Evolutionary conservation across 2,797 vertebrate genomes (phyloP).

Genomic region (Muscicapa comitata): DNA sequence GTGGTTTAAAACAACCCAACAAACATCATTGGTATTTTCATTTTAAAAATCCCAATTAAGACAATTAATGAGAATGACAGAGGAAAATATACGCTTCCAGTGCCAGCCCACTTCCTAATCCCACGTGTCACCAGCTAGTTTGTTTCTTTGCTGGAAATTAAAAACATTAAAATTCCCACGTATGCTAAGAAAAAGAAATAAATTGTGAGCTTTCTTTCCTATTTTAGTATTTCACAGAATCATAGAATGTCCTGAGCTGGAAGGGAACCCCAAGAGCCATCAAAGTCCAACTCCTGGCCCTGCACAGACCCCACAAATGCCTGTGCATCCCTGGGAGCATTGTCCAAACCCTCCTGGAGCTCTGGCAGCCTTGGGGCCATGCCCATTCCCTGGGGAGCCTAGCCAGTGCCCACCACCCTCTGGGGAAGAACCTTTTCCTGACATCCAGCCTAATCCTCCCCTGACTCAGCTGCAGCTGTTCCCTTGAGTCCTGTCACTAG

Average conservation of each 20-base stretch:
- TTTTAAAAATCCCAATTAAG: background rate
- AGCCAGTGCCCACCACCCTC: background rate
- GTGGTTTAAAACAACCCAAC: background rate
- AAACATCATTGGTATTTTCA: background rate
- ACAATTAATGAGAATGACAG: background rate
- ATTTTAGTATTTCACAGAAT: background rate
- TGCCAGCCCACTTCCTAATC: background rate
- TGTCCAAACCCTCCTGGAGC: background rate
- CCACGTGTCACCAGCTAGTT: background rate
- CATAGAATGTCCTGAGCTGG: background rate
- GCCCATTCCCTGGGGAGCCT: background rate
- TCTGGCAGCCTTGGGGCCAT: background rate
- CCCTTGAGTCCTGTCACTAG: background rate
- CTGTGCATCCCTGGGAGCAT: rapidly evolving
- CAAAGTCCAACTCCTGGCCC: rapidly evolving
- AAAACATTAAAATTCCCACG: background rate
- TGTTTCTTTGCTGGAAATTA: background rate
- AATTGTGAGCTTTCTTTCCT: background rate
- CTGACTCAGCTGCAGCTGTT: rapidly evolving
- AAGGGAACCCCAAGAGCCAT: background rate
- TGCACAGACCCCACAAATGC: background rate
- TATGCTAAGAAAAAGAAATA: background rate
- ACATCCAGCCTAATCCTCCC: rapidly evolving
- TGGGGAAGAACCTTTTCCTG: background rate
- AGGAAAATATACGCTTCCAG: background rate